A percentile compares a stretch with the other conserved stretches of the same genome.
Conservation (phyloP, 2,113 vertebrate genomes). For the Colossoma macropomum region DNA sequence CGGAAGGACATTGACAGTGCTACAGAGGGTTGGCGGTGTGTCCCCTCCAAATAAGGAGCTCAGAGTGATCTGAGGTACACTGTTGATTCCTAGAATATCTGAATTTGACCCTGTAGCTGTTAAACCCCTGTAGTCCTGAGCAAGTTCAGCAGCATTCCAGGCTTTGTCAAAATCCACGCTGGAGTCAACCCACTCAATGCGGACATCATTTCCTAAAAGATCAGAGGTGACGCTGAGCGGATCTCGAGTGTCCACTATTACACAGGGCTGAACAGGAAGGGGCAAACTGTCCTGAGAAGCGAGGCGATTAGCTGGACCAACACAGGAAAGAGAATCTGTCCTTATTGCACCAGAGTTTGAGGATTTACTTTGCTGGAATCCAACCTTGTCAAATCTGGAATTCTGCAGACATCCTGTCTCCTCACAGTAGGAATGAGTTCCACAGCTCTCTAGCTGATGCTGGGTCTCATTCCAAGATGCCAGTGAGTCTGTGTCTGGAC, state of each 20-base stretch:
- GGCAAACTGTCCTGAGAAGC: constrained; percentile 74
- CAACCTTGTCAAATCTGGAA: constrained; percentile 60
- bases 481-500: constrained; percentile 62
- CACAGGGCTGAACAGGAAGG: constrained; percentile 66
- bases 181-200: constrained; percentile 71
- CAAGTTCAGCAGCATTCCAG: constrained; percentile 69
- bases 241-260: constrained; percentile 69
- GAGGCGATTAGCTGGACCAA: constrained; percentile 67
- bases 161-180: constrained; percentile 69
- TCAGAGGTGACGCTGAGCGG: constrained; percentile 72
- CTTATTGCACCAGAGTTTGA: constrained; percentile 53
- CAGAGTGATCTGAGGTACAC: constrained; percentile 64
- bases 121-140: constrained; percentile 51
- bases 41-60: constrained; percentile 61
- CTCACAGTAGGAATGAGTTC: constrained; percentile 77
- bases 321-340: constrained; percentile 63
- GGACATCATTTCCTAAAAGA: constrained; percentile 56
- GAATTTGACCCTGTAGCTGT: constrained; percentile 58
- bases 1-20: constrained; percentile 58
- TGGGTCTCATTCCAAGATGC: constrained; percentile 74
- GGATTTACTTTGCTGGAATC: constrained; percentile 41
- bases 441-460: constrained; percentile 72
- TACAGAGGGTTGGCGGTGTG: constrained; percentile 57
- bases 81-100: constrained; percentile 47
- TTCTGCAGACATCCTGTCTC: constrained; percentile 79